phyloP scores from a whole-genome alignment of 1,140 invertebrate species.

The Calliphora vicina region DNA sequence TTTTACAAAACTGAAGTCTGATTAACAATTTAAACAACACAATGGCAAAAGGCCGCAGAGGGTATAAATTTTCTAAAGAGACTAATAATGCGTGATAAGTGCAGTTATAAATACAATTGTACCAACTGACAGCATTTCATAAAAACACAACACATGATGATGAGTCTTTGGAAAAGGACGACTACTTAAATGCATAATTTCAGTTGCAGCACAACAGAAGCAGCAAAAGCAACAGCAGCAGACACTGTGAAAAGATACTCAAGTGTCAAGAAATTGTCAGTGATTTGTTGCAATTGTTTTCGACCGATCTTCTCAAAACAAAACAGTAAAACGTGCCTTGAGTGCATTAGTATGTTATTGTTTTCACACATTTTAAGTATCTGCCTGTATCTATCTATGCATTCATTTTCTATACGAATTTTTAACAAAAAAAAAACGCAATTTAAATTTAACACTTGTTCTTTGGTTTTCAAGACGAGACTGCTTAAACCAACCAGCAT shows the following conservation, averaged over 20 bases:
- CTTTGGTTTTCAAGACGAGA: not conserved
- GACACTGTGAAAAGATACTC: not conserved
- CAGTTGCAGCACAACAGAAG: not conserved
- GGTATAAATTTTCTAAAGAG: no score
- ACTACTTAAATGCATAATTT: not conserved
- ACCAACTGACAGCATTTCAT: no score
- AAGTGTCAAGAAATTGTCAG: slow-evolving; percentile 8
- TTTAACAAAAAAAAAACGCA: not conserved
- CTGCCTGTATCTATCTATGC: no score
- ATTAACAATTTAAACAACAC: no score
- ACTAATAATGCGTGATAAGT: no score
- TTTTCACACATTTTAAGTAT: not conserved
- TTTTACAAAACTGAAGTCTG: no score
- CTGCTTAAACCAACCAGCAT: not conserved
- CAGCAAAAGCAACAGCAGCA: not conserved
- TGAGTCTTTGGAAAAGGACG: not conserved
- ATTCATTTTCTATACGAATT: not conserved
- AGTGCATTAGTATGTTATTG: not conserved
- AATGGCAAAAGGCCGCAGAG: no score
- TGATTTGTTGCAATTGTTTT: slow-evolving; percentile 11
- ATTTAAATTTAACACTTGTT: slow-evolving; percentile 11
- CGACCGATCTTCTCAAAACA: not conserved
- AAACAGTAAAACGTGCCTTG: not conserved
- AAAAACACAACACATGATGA: not conserved
- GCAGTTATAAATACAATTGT: no score